These are phyloP conservation scores for Ptilorrhoa leucosticta DNA, from an alignment of 2,113 vertebrate species.

Conservation along the genomic window DNA sequence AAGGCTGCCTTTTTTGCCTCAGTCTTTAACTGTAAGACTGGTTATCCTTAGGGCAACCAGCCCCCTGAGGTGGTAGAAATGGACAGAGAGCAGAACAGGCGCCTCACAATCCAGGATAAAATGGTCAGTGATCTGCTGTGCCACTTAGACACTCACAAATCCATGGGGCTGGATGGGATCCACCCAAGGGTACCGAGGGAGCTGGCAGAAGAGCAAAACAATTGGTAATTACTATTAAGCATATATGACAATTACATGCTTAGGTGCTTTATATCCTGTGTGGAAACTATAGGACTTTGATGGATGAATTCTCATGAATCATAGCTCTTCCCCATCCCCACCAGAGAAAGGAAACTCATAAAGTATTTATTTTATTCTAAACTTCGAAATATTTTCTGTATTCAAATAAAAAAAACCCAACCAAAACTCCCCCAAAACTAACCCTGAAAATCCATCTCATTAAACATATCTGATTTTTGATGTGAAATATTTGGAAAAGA, in stretches of 20 bases:
- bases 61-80: background rate
- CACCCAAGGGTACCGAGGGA: background rate
- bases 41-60: background rate
- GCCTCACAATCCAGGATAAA: background rate
- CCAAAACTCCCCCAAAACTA: background rate
- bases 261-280: background rate
- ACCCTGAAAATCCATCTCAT: background rate
- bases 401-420: background rate
- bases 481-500: background rate
- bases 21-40: background rate
- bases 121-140: background rate
- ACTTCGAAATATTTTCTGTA: background rate
- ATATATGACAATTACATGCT: background rate
- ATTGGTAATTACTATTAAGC: background rate
- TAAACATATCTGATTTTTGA: background rate
- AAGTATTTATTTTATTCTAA: constrained; percentile 28
- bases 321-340: background rate
- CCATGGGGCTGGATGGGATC: too few relatives aligned
- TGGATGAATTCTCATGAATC: background rate
- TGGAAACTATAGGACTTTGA: background rate
- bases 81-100: background rate
- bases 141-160: background rate
- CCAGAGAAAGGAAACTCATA: background rate
- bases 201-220: background rate
- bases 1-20: background rate